Base-by-base conservation (phyloP, 2,113 vertebrate species). In the Salvelinus alpinus region DNA sequence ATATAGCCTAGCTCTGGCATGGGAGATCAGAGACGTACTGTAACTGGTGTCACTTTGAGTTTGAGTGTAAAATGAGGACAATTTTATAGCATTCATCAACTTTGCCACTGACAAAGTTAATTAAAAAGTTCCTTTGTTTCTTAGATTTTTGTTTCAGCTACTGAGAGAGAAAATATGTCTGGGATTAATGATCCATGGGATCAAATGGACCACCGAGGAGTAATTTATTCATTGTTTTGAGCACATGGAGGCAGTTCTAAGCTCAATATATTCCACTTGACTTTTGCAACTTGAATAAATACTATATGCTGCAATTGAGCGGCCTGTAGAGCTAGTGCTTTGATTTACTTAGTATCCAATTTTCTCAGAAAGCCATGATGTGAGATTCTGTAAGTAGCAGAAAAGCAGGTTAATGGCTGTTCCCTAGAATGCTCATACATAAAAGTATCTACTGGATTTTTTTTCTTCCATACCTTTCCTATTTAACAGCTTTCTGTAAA, bases 371-470 rank as follows among this genome's bases (percentile, higher is more conserved):
- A 62, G n/a, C n/a, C 59, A 62, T n/a, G 20, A 62, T 31, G 13
- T 72, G 71, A 59, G 25, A 34, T 72, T 59, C 51, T 59, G 38
- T 44, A 31, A 71, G 71, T 66, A 65, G 60, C 70, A 51, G 38
- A 73, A 77, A 31, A 51, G 74, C 82, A 85, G 20, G 24, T 73
- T 80, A 73, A 81, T 70, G 77, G 69, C 27, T 60, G 71, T 62
- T 54, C 70, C 71, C 54, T 34, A 38, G 22, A 31, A 31, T 48
- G 60, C 31, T 47, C 29, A 4, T n/a, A 64, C 62, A 67, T 29
- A 65, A 73, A 77, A 80, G 81, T 79, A 64, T 83, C 79, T 73
- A 34, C 64, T 82, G 75, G 71, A 85, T 31, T 14, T 74, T 74
- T 74, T 29, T 73, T 31, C 25, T 75, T 48, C 27, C 27, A 22